Base-by-base conservation (phyloP, 2,888 invertebrate species). In the Drosophila testacea region DNA sequence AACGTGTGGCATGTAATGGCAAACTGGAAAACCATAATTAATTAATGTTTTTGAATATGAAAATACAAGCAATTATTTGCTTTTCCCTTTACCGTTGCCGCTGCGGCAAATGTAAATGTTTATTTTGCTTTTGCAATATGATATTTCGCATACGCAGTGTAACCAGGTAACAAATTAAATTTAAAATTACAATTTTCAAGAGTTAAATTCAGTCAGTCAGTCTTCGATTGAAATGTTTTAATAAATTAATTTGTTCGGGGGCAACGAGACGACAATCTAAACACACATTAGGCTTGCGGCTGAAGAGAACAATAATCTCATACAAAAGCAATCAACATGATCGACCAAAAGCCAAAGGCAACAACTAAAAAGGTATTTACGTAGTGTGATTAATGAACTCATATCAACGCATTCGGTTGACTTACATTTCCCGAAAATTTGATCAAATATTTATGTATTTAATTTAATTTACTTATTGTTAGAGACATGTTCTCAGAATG, bases 1-100 rank as follows among this genome's bases (percentile, higher is more conserved):
- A 46, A 30, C 41, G 61, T 30, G 28, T 30, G 28, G n/a, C 36
- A 32, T 48, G 30, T 44, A 52, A 41, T 36, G 7, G n/a, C 54
- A 36, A 59, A 54, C 9, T 32, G 34, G 3, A 59, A 55, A 61
- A 41, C 27, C 44, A 71, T 74, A 69, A 84, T 77, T 87, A 83
- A 84, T 84, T 79, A 84, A 77, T 79, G 64, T 56, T 74, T 69
- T 69, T 81, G 52, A 73, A 56, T 44, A 63, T 65, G 36, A 46
- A 60, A 83, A 85, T 66, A 61, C 51, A 48, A 54, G 61, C 48
- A 48, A 54, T 22, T 59, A 63, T 75, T 70, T 79, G 61, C 55
- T 32, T 10, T 16, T 9, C 39, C 59, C 46, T 44, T 46, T n/a
- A 13, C 10, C 13, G 16, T 32, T 48, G 47, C 5, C 46, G 36